Evolutionary conservation across 2,888 invertebrate species (phyloP).

Genomic region (Mylabris sibirica): DNA sequence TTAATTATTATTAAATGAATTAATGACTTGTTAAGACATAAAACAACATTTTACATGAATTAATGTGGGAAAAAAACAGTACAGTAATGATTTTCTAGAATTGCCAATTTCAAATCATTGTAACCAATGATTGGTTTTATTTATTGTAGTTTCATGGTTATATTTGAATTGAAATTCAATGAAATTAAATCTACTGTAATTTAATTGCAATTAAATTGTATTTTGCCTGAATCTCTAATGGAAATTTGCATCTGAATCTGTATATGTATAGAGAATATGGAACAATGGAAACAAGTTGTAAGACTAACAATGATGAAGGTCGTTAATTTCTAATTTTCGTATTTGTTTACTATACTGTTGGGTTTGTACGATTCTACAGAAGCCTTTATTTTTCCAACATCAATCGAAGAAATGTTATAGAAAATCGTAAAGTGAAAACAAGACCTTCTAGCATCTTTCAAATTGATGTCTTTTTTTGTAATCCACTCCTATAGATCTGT

Average conservation of each 20-base stretch:
- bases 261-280: neutral
- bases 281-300: neutral
- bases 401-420: too few relatives aligned
- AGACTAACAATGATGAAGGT: neutral
- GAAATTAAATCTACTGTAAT: neutral
- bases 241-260: neutral
- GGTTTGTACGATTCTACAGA: too few relatives aligned
- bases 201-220: constrained; percentile 5
- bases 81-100: too few relatives aligned
- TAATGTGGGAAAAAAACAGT: neutral
- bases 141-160: neutral
- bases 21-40: neutral
- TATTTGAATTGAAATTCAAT: neutral
- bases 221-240: neutral
- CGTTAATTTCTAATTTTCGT: too few relatives aligned
- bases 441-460: neutral
- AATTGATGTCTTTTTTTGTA: neutral
- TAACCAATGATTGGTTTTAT: neutral
- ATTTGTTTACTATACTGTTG: too few relatives aligned
- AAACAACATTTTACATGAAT: neutral
- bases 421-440: too few relatives aligned
- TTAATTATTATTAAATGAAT: neutral
- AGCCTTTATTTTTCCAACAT: too few relatives aligned
- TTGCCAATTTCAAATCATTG: too few relatives aligned
- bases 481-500: neutral